phyloP scores from a whole-genome alignment of 2,797 vertebrate species.

The Buphagus erythrorhynchus region DNA sequence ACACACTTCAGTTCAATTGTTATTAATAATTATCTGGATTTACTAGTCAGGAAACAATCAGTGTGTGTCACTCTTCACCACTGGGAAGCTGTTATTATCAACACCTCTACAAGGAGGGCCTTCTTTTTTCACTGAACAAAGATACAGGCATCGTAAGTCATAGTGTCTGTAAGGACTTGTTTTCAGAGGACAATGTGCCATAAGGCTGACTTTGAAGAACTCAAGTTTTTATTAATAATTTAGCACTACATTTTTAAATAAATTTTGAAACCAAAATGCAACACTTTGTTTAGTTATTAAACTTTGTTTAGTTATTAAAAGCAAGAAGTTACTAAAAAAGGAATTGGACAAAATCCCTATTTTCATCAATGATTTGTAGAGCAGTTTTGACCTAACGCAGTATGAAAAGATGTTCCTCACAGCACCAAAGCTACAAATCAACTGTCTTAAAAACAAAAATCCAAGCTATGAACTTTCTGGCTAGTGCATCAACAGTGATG shows the following conservation, averaged over 20 bases:
- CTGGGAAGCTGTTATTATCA: background rate
- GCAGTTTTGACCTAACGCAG: background rate
- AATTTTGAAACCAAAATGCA: background rate
- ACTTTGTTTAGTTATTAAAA: background rate
- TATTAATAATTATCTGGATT: background rate
- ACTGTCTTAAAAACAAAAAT: background rate
- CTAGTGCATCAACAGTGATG: background rate
- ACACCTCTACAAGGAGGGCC: background rate
- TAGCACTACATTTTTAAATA: background rate
- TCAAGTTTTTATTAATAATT: background rate
- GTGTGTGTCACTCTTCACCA: background rate
- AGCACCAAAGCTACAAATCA: background rate
- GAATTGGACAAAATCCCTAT: background rate
- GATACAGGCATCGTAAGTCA: fast-evolving
- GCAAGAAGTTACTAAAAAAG: background rate
- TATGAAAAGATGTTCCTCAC: background rate
- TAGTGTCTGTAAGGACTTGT: background rate
- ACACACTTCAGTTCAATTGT: background rate
- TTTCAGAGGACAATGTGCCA: background rate
- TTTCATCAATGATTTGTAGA: background rate
- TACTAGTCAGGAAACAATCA: background rate
- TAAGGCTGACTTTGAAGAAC: background rate
- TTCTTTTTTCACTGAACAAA: background rate
- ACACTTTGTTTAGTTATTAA: background rate
- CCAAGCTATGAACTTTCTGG: background rate